Evolutionary conservation across 2,797 vertebrate species (phyloP), one percentile per base, ranked within the genome.

Genomic region (Leucoraja ocellata): DNA sequence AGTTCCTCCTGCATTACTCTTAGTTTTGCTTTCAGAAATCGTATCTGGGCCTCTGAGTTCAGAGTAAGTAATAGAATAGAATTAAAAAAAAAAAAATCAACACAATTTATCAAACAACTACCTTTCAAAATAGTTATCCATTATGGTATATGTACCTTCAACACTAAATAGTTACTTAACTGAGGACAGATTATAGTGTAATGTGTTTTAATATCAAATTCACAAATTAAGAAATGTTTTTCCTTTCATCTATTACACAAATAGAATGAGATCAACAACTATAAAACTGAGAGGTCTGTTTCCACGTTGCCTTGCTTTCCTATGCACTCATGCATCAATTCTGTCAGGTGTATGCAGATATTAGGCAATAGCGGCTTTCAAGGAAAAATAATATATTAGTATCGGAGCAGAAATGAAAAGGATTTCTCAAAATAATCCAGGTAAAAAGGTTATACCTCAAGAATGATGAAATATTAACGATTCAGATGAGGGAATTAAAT

Each of bases 21-120:
- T 84, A 99, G 95, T 95, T 98, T 99, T 94, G 98, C 98, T 95
- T 98, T 99, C 93, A 98, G 95, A 95, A 98, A 97, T 94, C 97
- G 97, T 93, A 98, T 97, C 94, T 98, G 98, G 94, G 97, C 97
- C 94, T 98, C 98, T 97, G 93, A 94, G 96, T 78, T 93, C 83
- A 95, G 93, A 94, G 93, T 77, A 61, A 94, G 93, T 39, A 6
- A 94, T 91, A 58, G 8, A 92, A 54, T 92, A 54, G 4, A 54
- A 54, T 91, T 23, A 5, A 46, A 25, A 28, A 25, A 74, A 23
- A 74, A 14, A 21, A 88, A 68, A 10, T 65, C 14, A 36, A 68
- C 84, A 68, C 61, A 68, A 88, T 68, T 88, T 7, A 36, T n/a
- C 32, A 88, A 63, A 61, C 81, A 61, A 88, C 1, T 21, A 16